Percentiles rank a stretch among this genome's conserved stretches.
Conservation (phyloP, 1,140 invertebrate genomes). For the Diprion similis region DNA sequence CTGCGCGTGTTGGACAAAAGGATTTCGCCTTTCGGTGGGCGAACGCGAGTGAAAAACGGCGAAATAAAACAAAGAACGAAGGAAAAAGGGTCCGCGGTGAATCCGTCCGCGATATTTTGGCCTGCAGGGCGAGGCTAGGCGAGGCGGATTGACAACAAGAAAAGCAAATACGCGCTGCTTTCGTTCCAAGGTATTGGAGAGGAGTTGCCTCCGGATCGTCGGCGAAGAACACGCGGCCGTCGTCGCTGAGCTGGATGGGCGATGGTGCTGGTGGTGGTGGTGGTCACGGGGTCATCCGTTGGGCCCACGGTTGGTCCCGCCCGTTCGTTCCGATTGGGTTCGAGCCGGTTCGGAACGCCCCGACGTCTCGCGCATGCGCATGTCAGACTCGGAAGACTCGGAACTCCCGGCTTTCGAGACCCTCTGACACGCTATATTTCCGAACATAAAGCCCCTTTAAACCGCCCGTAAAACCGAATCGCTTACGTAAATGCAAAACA, state of each 20-base stretch:
- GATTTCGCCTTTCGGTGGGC: too few relatives aligned
- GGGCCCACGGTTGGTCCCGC: not conserved
- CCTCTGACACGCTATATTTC: not conserved
- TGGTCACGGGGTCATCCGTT: not conserved
- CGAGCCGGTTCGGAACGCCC: not conserved
- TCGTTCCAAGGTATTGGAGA: constrained; percentile 7
- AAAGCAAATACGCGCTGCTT: constrained; percentile 7
- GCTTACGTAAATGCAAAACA: constrained; percentile 1
- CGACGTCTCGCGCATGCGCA: not conserved
- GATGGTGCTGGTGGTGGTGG: not conserved
- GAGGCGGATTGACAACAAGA: constrained; percentile 1
- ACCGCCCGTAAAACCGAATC: not conserved
- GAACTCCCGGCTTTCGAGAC: not conserved
- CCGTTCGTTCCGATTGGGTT: not conserved
- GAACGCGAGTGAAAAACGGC: not conserved
- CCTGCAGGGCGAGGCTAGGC: not conserved
- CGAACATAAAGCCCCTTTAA: not conserved
- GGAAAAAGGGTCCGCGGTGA: not conserved
- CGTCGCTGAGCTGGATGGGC: not conserved
- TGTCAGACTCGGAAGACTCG: not conserved
- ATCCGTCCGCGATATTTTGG: not conserved
- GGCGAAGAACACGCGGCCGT: not conserved
- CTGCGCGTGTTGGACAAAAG: not conserved
- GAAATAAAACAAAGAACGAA: not conserved
- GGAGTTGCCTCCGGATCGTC: not conserved